Evolutionary conservation across 2,888 invertebrate species (phyloP), one percentile per base, ranked within the genome.

Genomic region (Lepidocyrtinus sp.): DNA sequence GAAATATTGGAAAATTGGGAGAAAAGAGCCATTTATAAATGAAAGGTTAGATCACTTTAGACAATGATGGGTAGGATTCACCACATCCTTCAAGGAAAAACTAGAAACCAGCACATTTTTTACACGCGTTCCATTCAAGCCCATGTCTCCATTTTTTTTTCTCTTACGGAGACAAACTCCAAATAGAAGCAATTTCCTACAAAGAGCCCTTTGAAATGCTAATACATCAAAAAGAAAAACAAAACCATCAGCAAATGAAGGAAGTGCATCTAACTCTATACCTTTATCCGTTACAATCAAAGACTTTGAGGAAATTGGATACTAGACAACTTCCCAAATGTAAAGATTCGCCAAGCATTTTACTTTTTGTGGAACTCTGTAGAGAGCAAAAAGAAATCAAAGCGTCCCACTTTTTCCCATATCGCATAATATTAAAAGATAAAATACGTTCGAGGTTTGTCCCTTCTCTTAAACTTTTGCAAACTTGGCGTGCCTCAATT

Each of bases 91-190:
- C n/a, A 45, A 45, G 45, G 12, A 45, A 27, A 71, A 62, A 62
- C 36, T 24, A 71, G 59, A 71, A 71, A 62, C 19, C 71, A 62
- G 62, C n/a, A n/a, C n/a, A n/a, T n/a, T n/a, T n/a, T n/a, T n/a
- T n/a, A n/a, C n/a, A n/a, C n/a, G n/a, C n/a, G n/a, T n/a, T n/a
- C n/a, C n/a, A n/a, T n/a, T n/a, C n/a, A n/a, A n/a, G n/a, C n/a
- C n/a, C n/a, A n/a, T n/a, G n/a, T n/a, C n/a, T n/a, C n/a, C n/a
- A n/a, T n/a, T n/a, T n/a, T n/a, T n/a, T n/a, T n/a, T n/a, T n/a
- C n/a, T n/a, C n/a, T n/a, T n/a, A n/a, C n/a, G n/a, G n/a, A n/a
- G n/a, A n/a, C n/a, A n/a, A n/a, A n/a, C n/a, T n/a, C n/a, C n/a
- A n/a, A n/a, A n/a, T n/a, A n/a, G n/a, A n/a, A n/a, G n/a, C n/a